phyloP scores from a whole-genome alignment of 2,797 vertebrate genomes.

The Hybognathus amarus region DNA sequence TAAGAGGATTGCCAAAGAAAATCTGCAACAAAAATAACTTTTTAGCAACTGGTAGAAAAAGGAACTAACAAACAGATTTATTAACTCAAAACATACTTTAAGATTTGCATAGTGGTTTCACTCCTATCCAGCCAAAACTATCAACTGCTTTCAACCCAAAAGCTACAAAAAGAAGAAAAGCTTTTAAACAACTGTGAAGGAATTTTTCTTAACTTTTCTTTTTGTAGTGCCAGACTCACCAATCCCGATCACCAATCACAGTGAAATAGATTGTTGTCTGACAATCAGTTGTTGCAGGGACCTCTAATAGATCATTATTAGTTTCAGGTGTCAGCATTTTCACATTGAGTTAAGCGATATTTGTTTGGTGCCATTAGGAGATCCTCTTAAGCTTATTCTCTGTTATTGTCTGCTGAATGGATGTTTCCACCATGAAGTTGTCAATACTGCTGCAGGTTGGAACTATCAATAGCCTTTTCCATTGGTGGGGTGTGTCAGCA shows the following conservation, averaged over 20 bases:
- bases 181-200: fast-evolving
- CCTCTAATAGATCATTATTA: not conserved
- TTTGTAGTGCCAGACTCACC: not conserved
- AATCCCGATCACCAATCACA: not conserved
- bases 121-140: not conserved
- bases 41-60: not conserved
- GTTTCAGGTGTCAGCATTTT: conserved; percentile 1
- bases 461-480: conserved; percentile 74
- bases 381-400: conserved; percentile 58
- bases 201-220: not conserved
- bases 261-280: not conserved
- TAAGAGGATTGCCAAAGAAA: not conserved
- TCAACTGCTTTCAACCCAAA: fast-evolving
- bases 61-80: not conserved
- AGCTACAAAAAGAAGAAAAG: not conserved
- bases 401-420: conserved; percentile 74
- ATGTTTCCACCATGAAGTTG: conserved; percentile 68
- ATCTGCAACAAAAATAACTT: not conserved
- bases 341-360: not conserved
- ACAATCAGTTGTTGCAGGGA: conserved; percentile 2
- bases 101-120: no score
- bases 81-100: conserved; percentile 8
- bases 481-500: conserved; percentile 70
- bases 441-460: conserved; percentile 68
- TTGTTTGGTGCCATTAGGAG: not conserved